Conservation (phyloP, 2,888 invertebrate genomes). For the Cryptocephalus primarius region DNA sequence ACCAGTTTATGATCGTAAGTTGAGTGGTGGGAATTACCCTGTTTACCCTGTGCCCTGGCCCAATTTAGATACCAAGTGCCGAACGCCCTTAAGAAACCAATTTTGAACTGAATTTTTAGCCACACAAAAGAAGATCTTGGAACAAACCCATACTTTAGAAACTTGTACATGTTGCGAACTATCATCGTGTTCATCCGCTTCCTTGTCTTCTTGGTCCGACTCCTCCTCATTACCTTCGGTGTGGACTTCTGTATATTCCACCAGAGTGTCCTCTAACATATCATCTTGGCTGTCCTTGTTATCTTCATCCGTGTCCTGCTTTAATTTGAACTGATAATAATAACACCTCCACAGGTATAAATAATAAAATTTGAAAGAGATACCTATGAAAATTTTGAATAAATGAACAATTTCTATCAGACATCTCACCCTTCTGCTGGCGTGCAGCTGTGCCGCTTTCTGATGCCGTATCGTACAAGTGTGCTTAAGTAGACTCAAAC, state of each 20-base stretch:
- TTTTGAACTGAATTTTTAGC: too few species aligned
- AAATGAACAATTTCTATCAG: too few species aligned
- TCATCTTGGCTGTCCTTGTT: conserved; percentile 3
- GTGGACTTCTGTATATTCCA: conserved; percentile 6
- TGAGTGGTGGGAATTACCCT: too few species aligned
- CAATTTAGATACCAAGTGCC: too few species aligned
- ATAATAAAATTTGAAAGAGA: too few species aligned
- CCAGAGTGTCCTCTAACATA: background rate
- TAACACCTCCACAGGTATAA: too few species aligned
- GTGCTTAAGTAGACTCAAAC: conserved; percentile 47
- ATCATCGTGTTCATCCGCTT: conserved; percentile 15
- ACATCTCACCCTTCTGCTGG: conserved; percentile 10
- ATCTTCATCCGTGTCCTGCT: background rate
- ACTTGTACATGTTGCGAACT: conserved; percentile 5
- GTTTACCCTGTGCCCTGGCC: too few species aligned
- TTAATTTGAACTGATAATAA: too few species aligned
- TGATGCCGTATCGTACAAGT: conserved; percentile 49
- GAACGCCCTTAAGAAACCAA: too few species aligned
- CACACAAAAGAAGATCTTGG: too few species aligned
- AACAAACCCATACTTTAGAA: conserved; percentile 4
- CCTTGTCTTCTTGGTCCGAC: conserved; percentile 24
- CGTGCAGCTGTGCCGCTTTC: conserved; percentile 33
- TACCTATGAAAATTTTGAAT: too few species aligned
- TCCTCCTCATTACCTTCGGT: conserved; percentile 10
- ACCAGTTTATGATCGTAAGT: too few species aligned